Percentiles rank a stretch among this genome's conserved stretches.
These are phyloP conservation scores for Chelonus insularis DNA, from an alignment of 1,140 invertebrate species.

Conservation along the genomic window DNA sequence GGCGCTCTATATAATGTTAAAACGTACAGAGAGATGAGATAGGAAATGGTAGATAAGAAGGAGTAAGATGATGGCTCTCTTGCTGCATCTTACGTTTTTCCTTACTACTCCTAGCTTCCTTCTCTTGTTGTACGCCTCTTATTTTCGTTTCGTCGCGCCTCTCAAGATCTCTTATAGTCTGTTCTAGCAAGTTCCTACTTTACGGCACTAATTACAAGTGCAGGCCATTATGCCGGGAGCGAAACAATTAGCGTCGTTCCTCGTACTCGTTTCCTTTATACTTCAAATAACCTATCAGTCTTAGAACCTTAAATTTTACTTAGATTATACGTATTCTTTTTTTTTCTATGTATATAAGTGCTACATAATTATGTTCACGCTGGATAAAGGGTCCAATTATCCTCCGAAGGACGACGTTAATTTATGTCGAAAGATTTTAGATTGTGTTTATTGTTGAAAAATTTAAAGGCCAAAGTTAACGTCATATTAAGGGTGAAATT, in stretches of 20 bases:
- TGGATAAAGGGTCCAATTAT: too few species aligned
- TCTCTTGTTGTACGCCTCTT: slow-evolving; percentile 1
- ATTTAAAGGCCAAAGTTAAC: too few species aligned
- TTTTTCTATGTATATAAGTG: background rate
- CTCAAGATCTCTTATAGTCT: background rate
- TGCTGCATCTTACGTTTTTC: background rate
- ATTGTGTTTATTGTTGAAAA: too few species aligned
- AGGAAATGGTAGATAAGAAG: background rate
- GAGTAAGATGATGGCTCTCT: slow-evolving; percentile 7
- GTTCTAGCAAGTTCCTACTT: slow-evolving; percentile 17
- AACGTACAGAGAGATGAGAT: slow-evolving; percentile 1
- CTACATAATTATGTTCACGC: too few species aligned
- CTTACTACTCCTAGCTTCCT: background rate
- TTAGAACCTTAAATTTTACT: background rate
- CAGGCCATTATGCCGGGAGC: slow-evolving; percentile 16
- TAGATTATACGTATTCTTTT: background rate
- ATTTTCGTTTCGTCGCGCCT: slow-evolving; percentile 15
- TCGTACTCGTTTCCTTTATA: slow-evolving; percentile 3
- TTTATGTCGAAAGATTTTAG: too few species aligned
- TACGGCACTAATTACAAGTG: slow-evolving; percentile 19
- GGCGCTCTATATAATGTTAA: slow-evolving; percentile 34
- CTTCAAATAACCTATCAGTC: slow-evolving; percentile 7
- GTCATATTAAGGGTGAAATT: too few species aligned
- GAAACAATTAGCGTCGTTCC: slow-evolving; percentile 24
- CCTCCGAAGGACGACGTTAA: too few species aligned